Evolutionary conservation across 2,113 vertebrate genomes (phyloP), one percentile per base, ranked within the genome.

Genomic region (Callipepla squamata): DNA sequence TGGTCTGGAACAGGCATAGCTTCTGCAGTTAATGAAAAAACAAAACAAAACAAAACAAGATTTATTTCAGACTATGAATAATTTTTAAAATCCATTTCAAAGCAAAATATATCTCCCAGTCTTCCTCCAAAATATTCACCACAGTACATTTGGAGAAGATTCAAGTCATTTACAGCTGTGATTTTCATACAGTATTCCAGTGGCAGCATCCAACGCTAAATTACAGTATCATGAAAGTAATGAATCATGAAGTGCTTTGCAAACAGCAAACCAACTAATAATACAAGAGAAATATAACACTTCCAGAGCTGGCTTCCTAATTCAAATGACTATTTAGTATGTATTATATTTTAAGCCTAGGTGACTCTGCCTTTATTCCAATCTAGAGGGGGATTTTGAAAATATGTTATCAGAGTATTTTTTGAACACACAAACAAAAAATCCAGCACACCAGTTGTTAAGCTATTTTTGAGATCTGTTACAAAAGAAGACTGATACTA

Each of bases 1-100:
- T 99, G 99, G 81, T 99, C 99, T 94, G 99, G 99, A 96, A 99
- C 99, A 93, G 99, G 99, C 99, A 99, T 99, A 95, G 97, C 98
- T 99, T 97, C 98, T 98, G 97, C 42, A 97, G 89, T 28, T 90
- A 73, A 96, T 69, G 93, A 51, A 74, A 69, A 89, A 4, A 92
- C 75, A 96, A 78, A 53, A 53, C 51, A 53, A 53, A 50, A 26
- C 12, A 25, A 50, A 25, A 8, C 21, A 28, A 28, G 50, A 51
- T 51, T 51, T 65, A 42, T 47, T 77, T 72, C 45, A 94, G 91
- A 87, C 3, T 36, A 40, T 40, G 66, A 34, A 5, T 6, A 45
- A 26, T 80, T 62, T 44, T 32, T 36, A 81, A 45, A 86, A 86
- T 69, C 36, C 34, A 73, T 77, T 73, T 80, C 36, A 53, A 53